These are phyloP conservation scores for Melanargia galathea DNA, from an alignment of 2,888 invertebrate genomes.

Conservation along the genomic window DNA sequence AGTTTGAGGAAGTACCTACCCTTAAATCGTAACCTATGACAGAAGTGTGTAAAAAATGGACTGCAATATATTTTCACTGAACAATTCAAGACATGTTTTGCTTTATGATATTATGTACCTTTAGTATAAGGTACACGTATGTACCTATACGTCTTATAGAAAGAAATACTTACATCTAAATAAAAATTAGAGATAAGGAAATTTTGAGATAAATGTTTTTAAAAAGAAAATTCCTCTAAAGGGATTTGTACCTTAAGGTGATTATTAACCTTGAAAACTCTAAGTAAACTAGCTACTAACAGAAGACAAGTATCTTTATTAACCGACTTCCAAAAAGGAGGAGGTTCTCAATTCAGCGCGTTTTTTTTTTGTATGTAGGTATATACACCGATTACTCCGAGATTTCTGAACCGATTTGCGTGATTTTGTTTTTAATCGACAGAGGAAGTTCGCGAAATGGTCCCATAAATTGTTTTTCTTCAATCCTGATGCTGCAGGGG, in stretches of 20 bases:
- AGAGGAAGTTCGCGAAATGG: no score
- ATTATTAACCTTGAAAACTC: background rate
- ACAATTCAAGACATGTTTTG: background rate
- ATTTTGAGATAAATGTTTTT: background rate
- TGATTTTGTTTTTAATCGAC: no score
- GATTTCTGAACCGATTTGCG: no score
- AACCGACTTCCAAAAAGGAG: no score
- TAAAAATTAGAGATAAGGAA: background rate
- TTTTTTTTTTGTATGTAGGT: no score
- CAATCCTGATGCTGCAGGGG: no score
- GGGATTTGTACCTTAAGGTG: background rate
- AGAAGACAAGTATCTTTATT: background rate
- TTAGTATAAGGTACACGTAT: background rate
- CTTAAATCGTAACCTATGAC: slow-evolving; percentile 5
- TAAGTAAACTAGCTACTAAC: background rate
- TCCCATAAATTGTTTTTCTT: no score
- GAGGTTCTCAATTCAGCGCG: no score
- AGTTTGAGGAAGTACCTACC: slow-evolving; percentile 18
- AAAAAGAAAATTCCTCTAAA: background rate
- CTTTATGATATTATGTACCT: background rate
- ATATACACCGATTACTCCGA: no score
- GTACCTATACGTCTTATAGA: no score
- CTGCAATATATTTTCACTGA: slow-evolving; percentile 11
- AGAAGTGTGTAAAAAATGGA: slow-evolving; percentile 14
- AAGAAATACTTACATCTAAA: no score